These are phyloP conservation scores for Himalopsyche anomala DNA, from an alignment of 2,888 invertebrate species.

Conservation along the genomic window DNA sequence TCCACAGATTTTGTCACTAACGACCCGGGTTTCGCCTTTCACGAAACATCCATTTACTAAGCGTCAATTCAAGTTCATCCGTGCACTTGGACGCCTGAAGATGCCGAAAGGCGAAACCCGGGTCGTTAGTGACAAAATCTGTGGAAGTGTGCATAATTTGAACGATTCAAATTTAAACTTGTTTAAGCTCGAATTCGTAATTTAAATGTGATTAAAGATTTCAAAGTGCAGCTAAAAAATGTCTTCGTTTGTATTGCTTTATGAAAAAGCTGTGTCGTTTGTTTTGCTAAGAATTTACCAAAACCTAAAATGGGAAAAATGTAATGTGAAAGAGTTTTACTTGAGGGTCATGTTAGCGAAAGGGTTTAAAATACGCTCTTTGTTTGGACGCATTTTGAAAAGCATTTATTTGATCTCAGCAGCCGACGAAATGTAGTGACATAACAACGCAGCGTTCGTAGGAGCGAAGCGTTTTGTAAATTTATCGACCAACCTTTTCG, in stretches of 20 bases:
- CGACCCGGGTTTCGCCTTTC: too few relatives aligned
- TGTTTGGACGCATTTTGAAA: conserved; percentile 59
- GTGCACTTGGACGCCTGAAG: too few relatives aligned
- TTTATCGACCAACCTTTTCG: conserved; percentile 54
- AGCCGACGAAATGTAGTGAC: neutral
- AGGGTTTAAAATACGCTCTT: conserved; percentile 60
- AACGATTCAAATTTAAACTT: too few relatives aligned
- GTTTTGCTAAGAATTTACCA: neutral
- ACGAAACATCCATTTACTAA: too few relatives aligned
- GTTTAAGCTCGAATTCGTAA: too few relatives aligned
- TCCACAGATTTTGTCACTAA: too few relatives aligned
- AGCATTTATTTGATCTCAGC: conserved; percentile 56
- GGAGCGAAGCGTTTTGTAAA: conserved; percentile 20
- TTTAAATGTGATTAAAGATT: too few relatives aligned
- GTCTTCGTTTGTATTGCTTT: neutral
- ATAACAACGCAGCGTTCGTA: neutral
- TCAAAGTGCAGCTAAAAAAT: too few relatives aligned
- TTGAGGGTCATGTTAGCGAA: conserved; percentile 52
- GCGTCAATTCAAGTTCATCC: too few relatives aligned
- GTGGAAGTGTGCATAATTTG: too few relatives aligned
- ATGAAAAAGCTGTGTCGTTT: neutral
- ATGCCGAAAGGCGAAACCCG: too few relatives aligned
- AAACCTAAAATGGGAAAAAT: neutral
- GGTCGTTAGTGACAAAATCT: too few relatives aligned
- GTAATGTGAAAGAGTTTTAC: neutral